A percentile compares a stretch with the other conserved stretches of the same genome.
Evolutionary conservation across 2,797 vertebrate genomes (phyloP).

Genomic region (Antrozous pallidus): DNA sequence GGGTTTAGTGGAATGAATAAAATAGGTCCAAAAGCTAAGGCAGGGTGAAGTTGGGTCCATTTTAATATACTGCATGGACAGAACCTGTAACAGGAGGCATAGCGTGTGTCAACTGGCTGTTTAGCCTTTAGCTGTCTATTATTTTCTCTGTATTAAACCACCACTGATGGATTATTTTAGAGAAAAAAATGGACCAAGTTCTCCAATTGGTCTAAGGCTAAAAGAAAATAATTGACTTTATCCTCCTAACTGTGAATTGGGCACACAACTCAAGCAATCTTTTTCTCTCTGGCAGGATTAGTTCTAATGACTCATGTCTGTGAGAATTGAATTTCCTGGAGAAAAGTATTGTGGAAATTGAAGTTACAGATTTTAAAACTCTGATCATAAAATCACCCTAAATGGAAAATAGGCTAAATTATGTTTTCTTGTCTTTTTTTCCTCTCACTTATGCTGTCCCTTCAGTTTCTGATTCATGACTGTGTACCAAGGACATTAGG

Average conservation of each 20-base stretch:
- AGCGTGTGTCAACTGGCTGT: not conserved
- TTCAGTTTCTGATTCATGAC: not conserved
- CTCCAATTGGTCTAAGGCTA: constrained; percentile 22
- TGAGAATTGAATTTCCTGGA: constrained; percentile 10
- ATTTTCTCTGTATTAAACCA: constrained; percentile 31
- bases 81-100: not conserved
- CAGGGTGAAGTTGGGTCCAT: not conserved
- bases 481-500: not conserved
- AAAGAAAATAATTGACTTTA: not conserved
- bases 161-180: not conserved
- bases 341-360: not conserved
- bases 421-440: not conserved
- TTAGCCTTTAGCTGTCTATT: not conserved
- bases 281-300: not conserved
- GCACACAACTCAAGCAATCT: not conserved
- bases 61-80: not conserved
- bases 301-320: constrained; percentile 14
- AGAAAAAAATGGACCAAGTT: not conserved
- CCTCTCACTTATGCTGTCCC: not conserved
- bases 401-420: not conserved
- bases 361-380: not conserved
- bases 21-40: not conserved
- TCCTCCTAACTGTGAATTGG: not conserved
- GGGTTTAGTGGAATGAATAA: not conserved
- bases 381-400: not conserved